phyloP scores from a whole-genome alignment of 2,797 vertebrate species.

The Tapirus indicus region DNA sequence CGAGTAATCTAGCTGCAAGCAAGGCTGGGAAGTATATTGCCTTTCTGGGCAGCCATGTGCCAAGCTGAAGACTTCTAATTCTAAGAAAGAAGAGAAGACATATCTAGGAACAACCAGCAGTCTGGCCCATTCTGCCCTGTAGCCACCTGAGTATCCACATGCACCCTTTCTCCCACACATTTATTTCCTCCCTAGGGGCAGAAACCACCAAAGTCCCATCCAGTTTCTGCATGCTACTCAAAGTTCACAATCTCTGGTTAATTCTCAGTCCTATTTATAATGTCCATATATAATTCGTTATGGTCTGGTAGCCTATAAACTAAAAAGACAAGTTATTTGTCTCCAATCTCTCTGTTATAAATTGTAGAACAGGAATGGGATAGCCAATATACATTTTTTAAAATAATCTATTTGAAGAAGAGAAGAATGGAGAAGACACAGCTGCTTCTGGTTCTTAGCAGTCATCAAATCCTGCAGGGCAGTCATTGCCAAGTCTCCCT shows the following conservation, averaged over 20 bases:
- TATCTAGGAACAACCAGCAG: not conserved
- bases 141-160: not conserved
- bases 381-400: not conserved
- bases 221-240: not conserved
- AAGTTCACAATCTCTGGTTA: constrained; percentile 32
- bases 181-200: not conserved
- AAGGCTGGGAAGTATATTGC: not conserved
- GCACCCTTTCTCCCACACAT: not conserved
- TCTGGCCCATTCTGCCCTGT: not conserved
- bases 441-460: not conserved
- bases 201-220: not conserved
- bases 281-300: not conserved
- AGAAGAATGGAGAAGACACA: not conserved
- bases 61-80: constrained; percentile 3
- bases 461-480: not conserved
- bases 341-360: not conserved
- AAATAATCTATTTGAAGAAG: not conserved
- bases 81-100: not conserved
- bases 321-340: not conserved
- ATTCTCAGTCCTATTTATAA: not conserved
- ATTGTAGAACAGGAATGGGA: not conserved
- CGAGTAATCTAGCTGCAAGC: not conserved
- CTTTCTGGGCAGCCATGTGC: not conserved
- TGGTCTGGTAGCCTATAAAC: not conserved
- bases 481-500: not conserved